Base-by-base conservation (phyloP, 2,113 vertebrate genomes). In the Tringa solitaria region DNA sequence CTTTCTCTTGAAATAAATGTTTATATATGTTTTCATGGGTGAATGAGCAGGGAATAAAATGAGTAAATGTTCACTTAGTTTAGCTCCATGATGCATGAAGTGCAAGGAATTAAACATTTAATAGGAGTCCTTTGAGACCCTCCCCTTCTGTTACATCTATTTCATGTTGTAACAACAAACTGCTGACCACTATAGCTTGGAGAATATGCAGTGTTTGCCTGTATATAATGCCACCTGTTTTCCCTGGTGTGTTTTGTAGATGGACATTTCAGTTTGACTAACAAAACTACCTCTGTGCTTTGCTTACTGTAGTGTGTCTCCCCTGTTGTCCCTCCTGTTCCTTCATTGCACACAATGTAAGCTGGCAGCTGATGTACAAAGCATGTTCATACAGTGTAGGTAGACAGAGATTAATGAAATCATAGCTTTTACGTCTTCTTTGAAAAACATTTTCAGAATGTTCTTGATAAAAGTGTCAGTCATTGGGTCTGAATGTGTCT, bases 151-250 rank as follows among this genome's bases (percentile, higher is more conserved):
- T 65, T 17, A 2, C 0, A 4, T 4, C 4, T 17, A 50, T 50
- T 17, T 63, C 9, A 3, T 20, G 7, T 56, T 50, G 23, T 19
- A 2, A 16, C 48, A 30, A 8, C 11, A 3, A 43, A 33, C 68
- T 80, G 56, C 32, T 33, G 63, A 23, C 12, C 10, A 0, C 24
- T 45, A 4, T 11, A 54, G 57, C 77, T 30, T 20, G 41, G 57
- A 26, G 37, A 20, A 4, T 4, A 1, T 1, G 6, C 11, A 2
- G 24, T 12, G 28, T 43, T 53, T 27, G 46, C 73, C 65, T 30
- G 6, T 20, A 1, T 9, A 2, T 12, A 7, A 21, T 14, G 26
- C 26, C 22, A 17, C n/a, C 17, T 5, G 0, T 14, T 59, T 27
- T 46, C 45, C 45, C 21, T 10, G 1, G 2, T 2, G 30, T 27